Evolutionary conservation across 2,888 invertebrate genomes (phyloP).

Genomic region (Luffia ferchaultella): DNA sequence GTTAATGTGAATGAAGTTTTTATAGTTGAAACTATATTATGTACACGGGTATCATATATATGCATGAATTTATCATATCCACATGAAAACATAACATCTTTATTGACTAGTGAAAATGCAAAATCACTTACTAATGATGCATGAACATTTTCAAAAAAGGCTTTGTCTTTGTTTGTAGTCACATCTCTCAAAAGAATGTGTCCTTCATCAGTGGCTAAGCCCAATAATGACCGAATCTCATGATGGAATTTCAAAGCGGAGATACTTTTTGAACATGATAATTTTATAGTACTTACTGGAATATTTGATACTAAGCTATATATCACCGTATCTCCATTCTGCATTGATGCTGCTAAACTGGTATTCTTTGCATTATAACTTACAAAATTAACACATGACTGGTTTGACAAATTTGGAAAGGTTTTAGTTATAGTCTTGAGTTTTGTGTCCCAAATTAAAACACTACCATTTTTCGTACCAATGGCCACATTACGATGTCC

Average conservation of each 20-base stretch:
- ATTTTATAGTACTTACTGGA: constrained; percentile 46
- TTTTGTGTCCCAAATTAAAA: constrained; percentile 59
- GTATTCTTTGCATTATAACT: constrained; percentile 58
- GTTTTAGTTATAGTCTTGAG: constrained; percentile 50
- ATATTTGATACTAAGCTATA: constrained; percentile 59
- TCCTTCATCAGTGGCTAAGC: constrained; percentile 60
- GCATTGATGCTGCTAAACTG: constrained; percentile 50
- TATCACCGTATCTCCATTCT: constrained; percentile 55
- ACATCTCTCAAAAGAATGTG: constrained; percentile 51
- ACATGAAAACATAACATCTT: constrained; percentile 61
- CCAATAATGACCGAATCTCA: constrained; percentile 46
- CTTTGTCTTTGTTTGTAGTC: constrained; percentile 51
- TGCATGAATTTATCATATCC: constrained; percentile 65
- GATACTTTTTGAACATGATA: constrained; percentile 45
- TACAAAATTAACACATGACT: constrained; percentile 41
- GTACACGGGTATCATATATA: constrained; percentile 62
- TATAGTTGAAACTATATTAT: constrained; percentile 49
- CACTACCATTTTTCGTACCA: constrained; percentile 51
- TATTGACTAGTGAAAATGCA: constrained; percentile 60
- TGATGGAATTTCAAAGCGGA: constrained; percentile 58
- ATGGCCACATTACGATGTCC: constrained; percentile 52
- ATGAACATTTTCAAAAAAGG: constrained; percentile 56
- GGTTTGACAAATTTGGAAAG: constrained; percentile 44
- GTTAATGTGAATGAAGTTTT: constrained; percentile 44
- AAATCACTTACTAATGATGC: constrained; percentile 66